Conservation (phyloP, 2,888 invertebrate species). For the Caenorhabditis uteleia region DNA sequence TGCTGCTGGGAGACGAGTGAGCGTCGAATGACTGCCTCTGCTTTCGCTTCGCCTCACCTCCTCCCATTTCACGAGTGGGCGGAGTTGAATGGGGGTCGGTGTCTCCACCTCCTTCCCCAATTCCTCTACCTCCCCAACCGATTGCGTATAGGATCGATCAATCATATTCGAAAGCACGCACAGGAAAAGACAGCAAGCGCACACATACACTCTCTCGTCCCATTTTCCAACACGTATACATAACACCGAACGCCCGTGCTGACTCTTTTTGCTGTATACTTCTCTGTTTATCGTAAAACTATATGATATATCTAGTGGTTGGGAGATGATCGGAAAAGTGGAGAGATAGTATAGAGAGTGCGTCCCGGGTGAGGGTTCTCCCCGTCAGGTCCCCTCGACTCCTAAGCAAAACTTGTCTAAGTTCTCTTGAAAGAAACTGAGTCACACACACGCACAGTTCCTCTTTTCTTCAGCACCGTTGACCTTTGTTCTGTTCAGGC, state of each 20-base stretch:
- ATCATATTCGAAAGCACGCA: constrained; percentile 38
- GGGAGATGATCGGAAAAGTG: background rate
- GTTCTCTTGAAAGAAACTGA: background rate
- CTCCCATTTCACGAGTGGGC: constrained; percentile 24
- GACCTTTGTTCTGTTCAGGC: constrained; percentile 37
- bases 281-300: too few species aligned
- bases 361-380: too few species aligned
- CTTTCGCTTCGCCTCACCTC: constrained; percentile 20
- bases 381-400: background rate
- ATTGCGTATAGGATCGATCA: constrained; percentile 45
- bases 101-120: too few species aligned
- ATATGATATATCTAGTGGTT: background rate
- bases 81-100: constrained; percentile 24
- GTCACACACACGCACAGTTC: background rate
- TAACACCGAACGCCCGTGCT: background rate
- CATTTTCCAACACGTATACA: background rate
- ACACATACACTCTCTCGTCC: background rate
- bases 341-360: too few species aligned
- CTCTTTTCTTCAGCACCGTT: constrained; percentile 8
- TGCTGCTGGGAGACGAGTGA: constrained; percentile 17
- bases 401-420: too few species aligned
- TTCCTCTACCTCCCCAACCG: too few species aligned
- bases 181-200: constrained; percentile 3
- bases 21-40: constrained; percentile 36
- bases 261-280: too few species aligned